Evolutionary conservation across 2,113 vertebrate genomes (phyloP), one percentile per base, ranked within the genome.

Genomic region (Antechinus stuartii): DNA sequence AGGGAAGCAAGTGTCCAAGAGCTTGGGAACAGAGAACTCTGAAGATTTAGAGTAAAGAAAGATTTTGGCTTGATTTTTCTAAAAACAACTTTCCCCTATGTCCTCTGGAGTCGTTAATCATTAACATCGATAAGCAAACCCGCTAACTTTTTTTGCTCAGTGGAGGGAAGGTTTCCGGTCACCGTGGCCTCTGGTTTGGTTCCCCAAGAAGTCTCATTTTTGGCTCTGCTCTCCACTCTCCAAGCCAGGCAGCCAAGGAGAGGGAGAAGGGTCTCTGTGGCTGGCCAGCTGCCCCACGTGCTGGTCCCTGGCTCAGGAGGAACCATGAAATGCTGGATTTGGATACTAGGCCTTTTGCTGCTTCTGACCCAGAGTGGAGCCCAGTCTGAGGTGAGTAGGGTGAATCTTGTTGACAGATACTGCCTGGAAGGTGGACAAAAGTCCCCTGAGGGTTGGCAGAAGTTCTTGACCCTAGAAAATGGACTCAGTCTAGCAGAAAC

Each of bases 281-380:
- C 2, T 84, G 68, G 68, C 68, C n/a, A 23, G n/a, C 19, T 42
- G 68, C n/a, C 19, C n/a, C n/a, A 35, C 14, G 19, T 23, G n/a
- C 68, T 84, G n/a, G 68, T n/a, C 68, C 27, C 89, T 91, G 7
- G 49, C 47, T 14, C 95, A 53, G 90, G 90, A 96, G 89, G 93
- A 96, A 92, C 92, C 96, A 97, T 97, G 97, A 90, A 96, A 93
- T 0, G 0, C 94, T 6, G 49, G 92, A 95, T 91, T 92, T 47
- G 95, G 98, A 76, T 90, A 53, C 76, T 92, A 61, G 9, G 95
- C 23, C 92, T 56, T 90, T 94, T 96, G 89, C 94, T 94, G 54
- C 23, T 94, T 92, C 0, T 9, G 49, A 30, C 25, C 3, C 90
- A 90, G 11, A 3, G 0, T 0, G 26, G 54, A 50, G 27, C 42